phyloP scores from a whole-genome alignment of 2,888 invertebrate genomes.

The Melieria crassipennis region DNA sequence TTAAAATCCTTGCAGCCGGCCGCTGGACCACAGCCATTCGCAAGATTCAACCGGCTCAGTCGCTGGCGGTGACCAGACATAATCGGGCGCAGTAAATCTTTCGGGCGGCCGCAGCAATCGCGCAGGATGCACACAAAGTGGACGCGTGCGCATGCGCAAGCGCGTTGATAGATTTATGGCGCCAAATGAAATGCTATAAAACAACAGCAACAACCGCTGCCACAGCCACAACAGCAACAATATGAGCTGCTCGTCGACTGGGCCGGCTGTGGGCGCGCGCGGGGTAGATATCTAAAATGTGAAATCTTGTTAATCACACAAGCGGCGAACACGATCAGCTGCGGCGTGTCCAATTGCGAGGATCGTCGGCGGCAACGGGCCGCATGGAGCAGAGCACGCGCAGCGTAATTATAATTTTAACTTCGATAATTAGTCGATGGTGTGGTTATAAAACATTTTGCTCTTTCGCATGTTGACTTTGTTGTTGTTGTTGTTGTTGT shows the following conservation, averaged over 20 bases:
- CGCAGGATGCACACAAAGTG: neutral
- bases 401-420: slow-evolving; percentile 55
- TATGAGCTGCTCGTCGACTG: slow-evolving; percentile 5
- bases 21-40: neutral
- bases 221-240: neutral
- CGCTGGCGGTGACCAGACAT: slow-evolving; percentile 29
- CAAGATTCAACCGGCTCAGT: neutral
- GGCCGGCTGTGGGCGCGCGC: slow-evolving; percentile 9
- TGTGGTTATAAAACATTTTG: slow-evolving; percentile 57
- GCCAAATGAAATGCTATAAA: slow-evolving; percentile 61
- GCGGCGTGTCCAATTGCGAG: slow-evolving; percentile 2
- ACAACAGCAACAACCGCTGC: slow-evolving; percentile 45
- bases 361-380: neutral
- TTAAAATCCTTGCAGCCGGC: slow-evolving; percentile 13
- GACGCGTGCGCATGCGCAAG: slow-evolving; percentile 20
- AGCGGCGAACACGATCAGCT: slow-evolving; percentile 30
- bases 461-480: slow-evolving; percentile 6
- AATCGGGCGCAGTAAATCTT: slow-evolving; percentile 34
- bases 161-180: slow-evolving; percentile 63
- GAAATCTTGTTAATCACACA: slow-evolving; percentile 38
- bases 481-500: slow-evolving; percentile 17
- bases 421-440: slow-evolving; percentile 62
- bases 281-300: slow-evolving; percentile 22
- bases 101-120: neutral
- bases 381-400: neutral